phyloP scores from a whole-genome alignment of 2,797 vertebrate species.

The Sternarchorhynchus goeldii region DNA sequence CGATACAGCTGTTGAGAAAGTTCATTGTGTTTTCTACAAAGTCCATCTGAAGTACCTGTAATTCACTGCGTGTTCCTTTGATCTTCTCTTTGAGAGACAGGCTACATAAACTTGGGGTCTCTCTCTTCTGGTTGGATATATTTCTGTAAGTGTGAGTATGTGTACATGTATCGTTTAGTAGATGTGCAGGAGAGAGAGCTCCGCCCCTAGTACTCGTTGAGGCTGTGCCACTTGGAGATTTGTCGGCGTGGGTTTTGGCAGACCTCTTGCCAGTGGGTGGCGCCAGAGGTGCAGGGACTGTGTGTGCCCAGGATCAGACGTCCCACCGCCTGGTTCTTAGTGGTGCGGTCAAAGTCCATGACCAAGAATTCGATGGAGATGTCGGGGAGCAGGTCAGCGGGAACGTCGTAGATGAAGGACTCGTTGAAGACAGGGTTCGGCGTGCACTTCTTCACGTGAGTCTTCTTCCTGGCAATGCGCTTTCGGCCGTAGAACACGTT shows the following conservation, averaged over 20 bases:
- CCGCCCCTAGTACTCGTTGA: constrained; percentile 83
- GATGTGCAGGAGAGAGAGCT: constrained; percentile 29
- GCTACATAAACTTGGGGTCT: constrained; percentile 5
- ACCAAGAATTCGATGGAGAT: constrained; percentile 94
- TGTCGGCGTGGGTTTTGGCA: constrained; percentile 87
- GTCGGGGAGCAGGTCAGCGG: constrained; percentile 86
- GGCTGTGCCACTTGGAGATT: constrained; percentile 93
- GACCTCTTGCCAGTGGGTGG: constrained; percentile 89
- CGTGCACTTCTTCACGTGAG: constrained; percentile 96
- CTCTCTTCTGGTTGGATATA: constrained; percentile 24
- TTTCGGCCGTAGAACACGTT: constrained; percentile 94
- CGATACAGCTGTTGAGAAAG: constrained; percentile 30
- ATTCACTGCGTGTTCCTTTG: constrained; percentile 3
- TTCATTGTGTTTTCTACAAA: constrained; percentile 17
- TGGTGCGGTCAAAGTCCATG: constrained; percentile 94
- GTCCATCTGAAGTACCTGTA: constrained; percentile 44
- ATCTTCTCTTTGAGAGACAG: constrained; percentile 17
- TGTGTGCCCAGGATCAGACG: constrained; percentile 87
- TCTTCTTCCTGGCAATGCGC: constrained; percentile 97
- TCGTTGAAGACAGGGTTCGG: constrained; percentile 96
- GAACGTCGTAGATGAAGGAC: constrained; percentile 96
- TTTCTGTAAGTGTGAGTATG: constrained; percentile 33
- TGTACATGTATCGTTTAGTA: constrained; percentile 2
- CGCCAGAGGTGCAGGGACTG: constrained; percentile 78
- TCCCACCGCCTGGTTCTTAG: constrained; percentile 93